Evolutionary conservation across 1,140 invertebrate species (phyloP).

Genomic region (Apis mellifera): Amel_HAv3.1 CM009942.2:5748001-5748500

Average conservation of each 20-base stretch:
- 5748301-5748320: no score
- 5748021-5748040: slow-evolving; percentile 15
- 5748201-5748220: slow-evolving; percentile 31
- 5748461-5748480: slow-evolving; percentile 7
- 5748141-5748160: slow-evolving; percentile 35
- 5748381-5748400: no score
- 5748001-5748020: not conserved
- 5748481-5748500: slow-evolving; percentile 24
- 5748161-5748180: slow-evolving; percentile 5
- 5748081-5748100: slow-evolving; percentile 15
- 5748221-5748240: slow-evolving; percentile 34
- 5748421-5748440: not conserved
- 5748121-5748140: slow-evolving; percentile 1
- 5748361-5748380: not conserved
- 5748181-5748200: slow-evolving; percentile 24
- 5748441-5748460: not conserved
- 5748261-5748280: no score
- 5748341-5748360: not conserved
- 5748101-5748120: not conserved
- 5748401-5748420: not conserved
- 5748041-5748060: slow-evolving; percentile 16
- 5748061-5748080: slow-evolving; percentile 24
- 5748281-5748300: not conserved
- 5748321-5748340: no score
- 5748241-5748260: slow-evolving; percentile 7